Conservation (phyloP, 2,113 vertebrate species). For the Melospiza melodia region DNA sequence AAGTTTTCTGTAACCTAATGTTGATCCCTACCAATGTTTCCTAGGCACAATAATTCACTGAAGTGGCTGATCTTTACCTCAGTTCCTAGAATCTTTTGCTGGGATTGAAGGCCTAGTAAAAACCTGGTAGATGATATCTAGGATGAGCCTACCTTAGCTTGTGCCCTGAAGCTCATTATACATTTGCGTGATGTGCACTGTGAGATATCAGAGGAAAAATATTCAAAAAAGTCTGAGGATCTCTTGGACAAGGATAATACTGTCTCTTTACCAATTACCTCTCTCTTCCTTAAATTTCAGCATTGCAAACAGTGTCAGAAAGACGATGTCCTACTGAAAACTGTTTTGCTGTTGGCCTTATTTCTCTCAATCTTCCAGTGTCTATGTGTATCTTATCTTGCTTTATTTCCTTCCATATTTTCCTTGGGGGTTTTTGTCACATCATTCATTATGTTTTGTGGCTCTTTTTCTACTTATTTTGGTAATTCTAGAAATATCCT, state of each 20-base stretch:
- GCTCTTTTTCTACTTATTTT: background rate
- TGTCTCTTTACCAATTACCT: background rate
- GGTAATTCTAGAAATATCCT: background rate
- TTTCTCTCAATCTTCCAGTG: background rate
- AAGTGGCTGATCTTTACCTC: background rate
- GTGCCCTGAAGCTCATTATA: background rate
- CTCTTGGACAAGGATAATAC: background rate
- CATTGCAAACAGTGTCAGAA: background rate
- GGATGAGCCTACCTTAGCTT: background rate
- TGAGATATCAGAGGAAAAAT: background rate
- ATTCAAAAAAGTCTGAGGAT: background rate
- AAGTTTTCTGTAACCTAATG: background rate
- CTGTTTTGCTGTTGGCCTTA: background rate
- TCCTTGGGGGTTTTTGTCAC: background rate
- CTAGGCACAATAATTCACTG: background rate
- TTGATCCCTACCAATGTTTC: background rate
- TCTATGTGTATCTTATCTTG: background rate
- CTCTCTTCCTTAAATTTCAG: background rate
- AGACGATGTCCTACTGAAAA: background rate
- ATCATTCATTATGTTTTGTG: background rate
- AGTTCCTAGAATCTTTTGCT: background rate
- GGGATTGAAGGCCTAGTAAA: background rate
- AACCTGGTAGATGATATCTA: background rate
- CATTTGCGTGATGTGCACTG: fast-evolving
- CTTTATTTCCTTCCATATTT: background rate